phyloP scores from a whole-genome alignment of 1,140 invertebrate genomes.

The Anastrepha obliqua region DNA sequence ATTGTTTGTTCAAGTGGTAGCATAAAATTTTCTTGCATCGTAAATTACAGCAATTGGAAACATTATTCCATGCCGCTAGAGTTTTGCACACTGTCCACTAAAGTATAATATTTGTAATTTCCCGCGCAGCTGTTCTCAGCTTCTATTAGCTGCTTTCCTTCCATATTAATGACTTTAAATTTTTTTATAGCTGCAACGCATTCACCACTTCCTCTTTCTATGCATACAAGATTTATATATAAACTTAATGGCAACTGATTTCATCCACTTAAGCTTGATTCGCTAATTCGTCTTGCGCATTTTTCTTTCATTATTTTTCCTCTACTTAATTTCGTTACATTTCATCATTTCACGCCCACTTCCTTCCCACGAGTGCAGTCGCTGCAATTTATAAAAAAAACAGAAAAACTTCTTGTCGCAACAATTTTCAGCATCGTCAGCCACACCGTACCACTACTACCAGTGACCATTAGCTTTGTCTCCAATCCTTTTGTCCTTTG shows the following conservation, averaged over 20 bases:
- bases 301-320: not conserved
- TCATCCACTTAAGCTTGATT: not conserved
- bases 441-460: not conserved
- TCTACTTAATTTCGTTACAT: conserved; percentile 1
- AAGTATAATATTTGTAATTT: conserved; percentile 38
- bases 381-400: conserved; percentile 8
- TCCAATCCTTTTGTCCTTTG: conserved; percentile 19
- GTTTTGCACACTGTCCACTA: not conserved
- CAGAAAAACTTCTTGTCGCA: conserved; percentile 15
- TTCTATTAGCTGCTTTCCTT: not conserved
- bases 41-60: conserved; percentile 31
- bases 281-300: conserved; percentile 3
- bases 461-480: not conserved
- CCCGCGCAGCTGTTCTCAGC: not conserved
- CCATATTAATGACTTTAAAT: conserved; percentile 23
- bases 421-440: not conserved
- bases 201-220: not conserved
- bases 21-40: not conserved
- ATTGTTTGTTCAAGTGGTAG: conserved; percentile 22
- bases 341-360: not conserved
- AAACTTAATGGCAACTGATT: not conserved
- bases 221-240: too few relatives aligned
- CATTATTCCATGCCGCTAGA: not conserved
- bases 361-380: conserved; percentile 2
- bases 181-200: not conserved